These are phyloP conservation scores for Steinernema feltiae DNA, from an alignment of 1,140 invertebrate species.

Conservation along the genomic window DNA sequence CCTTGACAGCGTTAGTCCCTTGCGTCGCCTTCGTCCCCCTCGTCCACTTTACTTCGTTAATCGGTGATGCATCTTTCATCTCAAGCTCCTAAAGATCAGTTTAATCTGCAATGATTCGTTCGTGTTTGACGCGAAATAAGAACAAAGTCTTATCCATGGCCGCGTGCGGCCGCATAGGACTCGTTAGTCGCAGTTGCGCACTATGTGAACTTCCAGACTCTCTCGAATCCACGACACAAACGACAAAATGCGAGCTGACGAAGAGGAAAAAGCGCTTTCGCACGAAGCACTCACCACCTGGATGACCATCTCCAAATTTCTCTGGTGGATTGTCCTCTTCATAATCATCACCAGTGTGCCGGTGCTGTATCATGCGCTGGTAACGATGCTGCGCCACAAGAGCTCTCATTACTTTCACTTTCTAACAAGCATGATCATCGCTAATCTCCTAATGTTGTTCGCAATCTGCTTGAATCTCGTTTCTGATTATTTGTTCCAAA, in stretches of 20 bases:
- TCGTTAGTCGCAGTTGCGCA: no score
- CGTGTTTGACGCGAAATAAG: no score
- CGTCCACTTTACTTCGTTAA: no score
- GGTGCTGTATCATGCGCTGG: background rate
- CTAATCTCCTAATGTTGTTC: background rate
- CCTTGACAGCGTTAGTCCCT: no score
- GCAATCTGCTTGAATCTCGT: background rate
- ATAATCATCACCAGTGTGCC: constrained; percentile 1
- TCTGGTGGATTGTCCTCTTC: constrained; percentile 3
- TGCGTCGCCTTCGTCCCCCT: no score
- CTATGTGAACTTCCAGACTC: no score
- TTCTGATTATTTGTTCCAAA: constrained; percentile 5
- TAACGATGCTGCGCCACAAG: background rate
- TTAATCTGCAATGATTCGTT: no score
- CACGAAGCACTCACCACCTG: background rate
- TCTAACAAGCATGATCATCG: background rate
- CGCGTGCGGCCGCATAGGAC: no score
- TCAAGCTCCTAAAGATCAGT: no score
- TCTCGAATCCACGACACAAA: background rate
- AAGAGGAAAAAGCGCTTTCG: background rate
- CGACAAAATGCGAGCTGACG: background rate
- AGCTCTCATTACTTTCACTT: background rate
- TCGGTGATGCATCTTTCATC: no score
- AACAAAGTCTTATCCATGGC: no score
- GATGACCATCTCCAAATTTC: background rate